Base-by-base conservation (phyloP, 2,113 vertebrate genomes). In the Brachypodius melanocephalos region DNA sequence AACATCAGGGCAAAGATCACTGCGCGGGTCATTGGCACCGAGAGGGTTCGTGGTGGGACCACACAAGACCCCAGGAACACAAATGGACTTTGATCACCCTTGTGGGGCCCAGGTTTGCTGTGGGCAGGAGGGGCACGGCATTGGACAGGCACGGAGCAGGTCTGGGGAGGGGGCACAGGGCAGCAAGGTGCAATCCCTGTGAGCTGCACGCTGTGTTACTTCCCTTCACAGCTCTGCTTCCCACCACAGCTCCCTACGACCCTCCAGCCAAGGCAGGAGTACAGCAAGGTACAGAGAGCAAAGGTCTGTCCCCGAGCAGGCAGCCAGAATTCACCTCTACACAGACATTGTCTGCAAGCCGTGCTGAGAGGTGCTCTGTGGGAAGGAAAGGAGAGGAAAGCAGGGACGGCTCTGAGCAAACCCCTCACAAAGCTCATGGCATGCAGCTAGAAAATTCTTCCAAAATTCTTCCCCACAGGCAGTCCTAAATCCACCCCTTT, bases 21-120 rank as follows among this genome's bases (percentile, higher is more conserved):
- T 25, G 82, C 86, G 36, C 0, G 15, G 28, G 10, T 7, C 79
- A 28, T 5, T 3, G 42, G 51, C 68, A 80, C 49, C 0, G 0
- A 8, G 13, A 24, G n/a, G 8, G 24, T 34, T 62, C 52, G 85
- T 6, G 63, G 8, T 4, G 31, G 43, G 66, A 61, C 63, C 84
- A 24, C 54, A 13, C 34, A 6, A 75, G 62, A 34, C 3, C 29
- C 67, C 12, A 21, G 58, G 62, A 73, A 43, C 31, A 72, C 31
- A 46, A 20, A 43, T 0, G 3, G 24, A 26, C 59, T 48, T 4
- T 12, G 59, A n/a, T 4, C 34, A 25, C 13, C 19, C 6, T 9
- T 2, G 43, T 4, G 32, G 29, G 7, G 7, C 8, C 63, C 78
- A 2, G 40, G 48, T 42, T 28, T 40, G 59, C 40, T 2, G 11